A percentile compares a stretch with the other conserved stretches of the same genome.
Evolutionary conservation across 2,113 vertebrate species (phyloP).

Genomic region (Microtus richardsoni): DNA sequence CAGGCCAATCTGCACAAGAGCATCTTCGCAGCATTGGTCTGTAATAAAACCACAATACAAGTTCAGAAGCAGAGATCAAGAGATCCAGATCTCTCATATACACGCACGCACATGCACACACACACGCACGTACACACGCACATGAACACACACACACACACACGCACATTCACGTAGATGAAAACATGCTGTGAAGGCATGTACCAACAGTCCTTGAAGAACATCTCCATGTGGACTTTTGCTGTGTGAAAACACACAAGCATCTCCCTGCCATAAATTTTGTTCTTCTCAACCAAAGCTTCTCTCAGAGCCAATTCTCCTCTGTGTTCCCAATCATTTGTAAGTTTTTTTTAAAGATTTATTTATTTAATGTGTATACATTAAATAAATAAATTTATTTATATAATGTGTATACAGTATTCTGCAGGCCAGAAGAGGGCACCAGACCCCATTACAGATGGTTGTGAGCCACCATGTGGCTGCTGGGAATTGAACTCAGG

Average conservation of each 20-base stretch:
- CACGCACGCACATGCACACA: neutral
- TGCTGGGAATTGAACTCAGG: too few species aligned
- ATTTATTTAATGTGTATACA: too few species aligned
- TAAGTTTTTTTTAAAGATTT: too few species aligned
- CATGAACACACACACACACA: neutral
- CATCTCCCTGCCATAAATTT: neutral
- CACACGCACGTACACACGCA: neutral
- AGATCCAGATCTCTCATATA: neutral
- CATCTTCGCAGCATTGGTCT: conserved; percentile 71
- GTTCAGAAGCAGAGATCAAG: conserved; percentile 64
- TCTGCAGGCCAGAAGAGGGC: too few species aligned
- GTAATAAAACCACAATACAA: conserved; percentile 75
- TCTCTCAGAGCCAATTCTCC: neutral
- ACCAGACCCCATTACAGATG: too few species aligned
- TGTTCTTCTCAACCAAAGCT: conserved; percentile 41
- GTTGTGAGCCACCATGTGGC: too few species aligned
- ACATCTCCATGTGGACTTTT: neutral
- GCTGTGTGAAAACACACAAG: neutral
- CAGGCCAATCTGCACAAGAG: conserved; percentile 73
- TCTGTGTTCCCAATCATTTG: neutral
- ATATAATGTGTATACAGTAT: too few species aligned
- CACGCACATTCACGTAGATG: neutral
- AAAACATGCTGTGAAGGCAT: neutral
- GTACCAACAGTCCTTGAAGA: neutral
- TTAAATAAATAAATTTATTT: too few species aligned